phyloP scores from a whole-genome alignment of 2,113 vertebrate species.

The Gambusia affinis region DNA sequence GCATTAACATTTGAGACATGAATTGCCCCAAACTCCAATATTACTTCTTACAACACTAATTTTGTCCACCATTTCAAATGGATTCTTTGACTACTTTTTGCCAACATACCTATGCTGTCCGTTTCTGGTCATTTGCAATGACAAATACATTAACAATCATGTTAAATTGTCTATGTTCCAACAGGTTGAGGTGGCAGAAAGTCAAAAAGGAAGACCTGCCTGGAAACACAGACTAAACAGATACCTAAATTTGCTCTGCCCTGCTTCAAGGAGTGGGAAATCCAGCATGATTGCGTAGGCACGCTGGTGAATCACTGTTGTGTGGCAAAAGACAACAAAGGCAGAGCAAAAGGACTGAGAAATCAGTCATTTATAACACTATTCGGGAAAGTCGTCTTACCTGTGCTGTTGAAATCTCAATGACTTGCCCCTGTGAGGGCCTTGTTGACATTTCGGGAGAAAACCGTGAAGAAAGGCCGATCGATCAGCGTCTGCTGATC shows the following conservation, averaged over 20 bases:
- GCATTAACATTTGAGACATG: not conserved
- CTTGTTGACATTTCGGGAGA: slow-evolving; percentile 79
- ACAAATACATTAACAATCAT: not conserved
- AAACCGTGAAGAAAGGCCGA: slow-evolving; percentile 32
- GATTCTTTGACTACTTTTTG: not conserved
- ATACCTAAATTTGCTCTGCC: slow-evolving; percentile 49
- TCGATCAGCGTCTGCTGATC: slow-evolving; percentile 66
- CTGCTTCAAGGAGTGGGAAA: slow-evolving; percentile 54
- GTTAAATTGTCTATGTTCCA: not conserved
- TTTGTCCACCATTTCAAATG: not conserved
- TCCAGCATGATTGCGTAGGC: slow-evolving; percentile 67
- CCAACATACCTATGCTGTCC: not conserved
- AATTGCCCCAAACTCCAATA: not conserved
- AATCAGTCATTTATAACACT: not conserved
- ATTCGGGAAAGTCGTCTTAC: slow-evolving; percentile 63
- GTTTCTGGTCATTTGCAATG: not conserved
- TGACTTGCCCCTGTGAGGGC: slow-evolving; percentile 79
- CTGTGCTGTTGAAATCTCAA: slow-evolving; percentile 80
- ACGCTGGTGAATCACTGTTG: slow-evolving; percentile 69
- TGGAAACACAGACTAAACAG: slow-evolving; percentile 61
- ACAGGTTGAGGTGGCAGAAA: slow-evolving; percentile 34
- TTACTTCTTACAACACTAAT: not conserved
- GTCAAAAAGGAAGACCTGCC: slow-evolving; percentile 48
- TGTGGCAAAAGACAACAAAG: slow-evolving; percentile 62
- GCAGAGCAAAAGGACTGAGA: slow-evolving; percentile 10